Conservation (phyloP, 2,113 vertebrate genomes). For the Propithecus coquereli region DNA sequence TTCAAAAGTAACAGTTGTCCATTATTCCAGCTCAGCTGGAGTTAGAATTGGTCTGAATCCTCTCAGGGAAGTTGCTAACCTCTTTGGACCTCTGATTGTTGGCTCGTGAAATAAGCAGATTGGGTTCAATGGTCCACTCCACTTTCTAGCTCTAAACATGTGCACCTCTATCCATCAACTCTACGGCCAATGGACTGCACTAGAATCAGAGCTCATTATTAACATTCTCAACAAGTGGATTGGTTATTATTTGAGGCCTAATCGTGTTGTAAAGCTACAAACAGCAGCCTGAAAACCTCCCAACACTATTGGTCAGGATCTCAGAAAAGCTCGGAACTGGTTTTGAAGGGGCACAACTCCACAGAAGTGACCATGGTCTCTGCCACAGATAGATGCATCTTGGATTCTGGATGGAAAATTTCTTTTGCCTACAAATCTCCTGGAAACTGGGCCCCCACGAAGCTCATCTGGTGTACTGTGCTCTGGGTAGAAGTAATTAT, state of each 20-base stretch:
- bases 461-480: not conserved
- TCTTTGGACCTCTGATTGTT: not conserved
- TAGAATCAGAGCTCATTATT: not conserved
- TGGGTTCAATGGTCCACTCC: not conserved
- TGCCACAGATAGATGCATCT: not conserved
- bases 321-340: not conserved
- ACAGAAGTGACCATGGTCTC: not conserved
- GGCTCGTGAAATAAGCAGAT: not conserved
- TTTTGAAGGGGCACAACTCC: not conserved
- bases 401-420: not conserved
- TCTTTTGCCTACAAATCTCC: not conserved
- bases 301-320: not conserved
- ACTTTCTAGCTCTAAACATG: not conserved
- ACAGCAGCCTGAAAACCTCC: not conserved
- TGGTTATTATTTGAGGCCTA: not conserved
- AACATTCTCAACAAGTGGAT: not conserved
- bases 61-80: not conserved
- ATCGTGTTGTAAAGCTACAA: not conserved
- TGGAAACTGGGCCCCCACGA: not conserved
- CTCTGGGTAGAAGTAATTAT: slow-evolving; percentile 56
- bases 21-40: not conserved
- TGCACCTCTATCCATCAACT: not conserved
- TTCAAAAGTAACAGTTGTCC: not conserved
- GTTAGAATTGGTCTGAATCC: not conserved
- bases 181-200: not conserved